Evolutionary conservation across 1,140 invertebrate genomes (phyloP), one percentile per base, ranked within the genome.

Genomic region (Panonychus citri): DNA sequence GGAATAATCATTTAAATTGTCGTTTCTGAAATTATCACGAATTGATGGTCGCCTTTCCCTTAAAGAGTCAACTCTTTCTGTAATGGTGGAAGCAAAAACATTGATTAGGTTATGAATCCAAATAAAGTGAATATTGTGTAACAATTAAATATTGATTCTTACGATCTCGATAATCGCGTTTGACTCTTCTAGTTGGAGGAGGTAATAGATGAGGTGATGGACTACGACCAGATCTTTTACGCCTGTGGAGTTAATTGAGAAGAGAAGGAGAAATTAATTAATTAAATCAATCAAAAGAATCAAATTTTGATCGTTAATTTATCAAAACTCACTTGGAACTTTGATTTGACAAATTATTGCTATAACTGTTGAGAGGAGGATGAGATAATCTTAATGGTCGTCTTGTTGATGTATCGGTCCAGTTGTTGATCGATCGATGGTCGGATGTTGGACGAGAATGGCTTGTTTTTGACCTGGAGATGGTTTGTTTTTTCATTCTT

Each of bases 401-500:
- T 46, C 39, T 40, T 40, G 39, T 40, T 30, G n/a, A n/a, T n/a
- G n/a, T n/a, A n/a, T 37, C 54, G 21, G 21, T 24, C 17, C 19
- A 21, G 13, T 53, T 17, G n/a, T n/a, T n/a, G n/a, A n/a, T n/a
- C 25, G n/a, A 21, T 25, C 34, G 37, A 24, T 54, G 40, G 10
- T 54, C 19, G 42, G 39, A 17, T 40, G n/a, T n/a, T n/a, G n/a
- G 19, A 5, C 49, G 24, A 26, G 49, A 27, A 26, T 55, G 53
- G n/a, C 19, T 43, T 24, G 48, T 48, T 43, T 50, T 55, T 13
- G 58, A 54, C 7, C 40, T 56, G 21, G 52, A 24, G 1, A 27
- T 2, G 12, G 54, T 56, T 50, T 60, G 59, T 30, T 57, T 58
- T 48, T 64, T 62, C 59, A 87, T 85, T 68, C 87, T 84, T 61